Evolutionary conservation across 2,888 invertebrate species (phyloP), one percentile per base, ranked within the genome.

Genomic region (Isoperla grammatica): DNA sequence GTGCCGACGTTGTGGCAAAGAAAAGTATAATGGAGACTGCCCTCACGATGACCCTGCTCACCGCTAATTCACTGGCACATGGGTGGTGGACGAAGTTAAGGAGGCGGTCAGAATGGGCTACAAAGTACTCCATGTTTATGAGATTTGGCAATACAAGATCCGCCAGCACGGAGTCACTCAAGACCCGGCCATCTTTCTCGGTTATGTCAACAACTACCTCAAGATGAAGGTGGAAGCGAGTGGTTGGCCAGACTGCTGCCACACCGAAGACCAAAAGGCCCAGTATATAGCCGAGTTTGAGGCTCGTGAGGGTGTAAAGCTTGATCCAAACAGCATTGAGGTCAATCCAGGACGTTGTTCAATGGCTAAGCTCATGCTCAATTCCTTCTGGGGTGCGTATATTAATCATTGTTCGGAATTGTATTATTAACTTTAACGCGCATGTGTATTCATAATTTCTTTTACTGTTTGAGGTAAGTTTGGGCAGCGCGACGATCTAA

Each of bases 61-160:
- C 11, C 63, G 70, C 15, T 19, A 54, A 4, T 57, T 73, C 3
- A 57, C 46, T 0, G 70, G 73, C 6, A 71, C 71, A 1, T 74
- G 69, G 71, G 69, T 72, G 15, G 65, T 67, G 1, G 69, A 69
- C 13, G 73, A 74, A 63, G 48, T 75, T 0, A 23, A 65, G 29
- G 69, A 67, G 61, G 73, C 73, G 5, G 20, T 20, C 12, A 12
- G 11, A 4, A 12, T 3, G 13, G 48, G 48, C 2, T 48, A 48
- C 12, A 48, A 12, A 12, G 12, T 48, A 29, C 29, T 29, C 29
- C 29, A 29, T 29, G 29, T 29, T 29, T 29, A 29, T 29, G 29
- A 29, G 29, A 29, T 29, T 6, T 29, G 29, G 29, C 29, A 29
- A 29, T 29, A 29, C 8, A 29, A 29, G 29, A 29, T 29, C 29